Base-by-base conservation (phyloP, 1,140 invertebrate genomes). In the Drosophila albomicans region DNA sequence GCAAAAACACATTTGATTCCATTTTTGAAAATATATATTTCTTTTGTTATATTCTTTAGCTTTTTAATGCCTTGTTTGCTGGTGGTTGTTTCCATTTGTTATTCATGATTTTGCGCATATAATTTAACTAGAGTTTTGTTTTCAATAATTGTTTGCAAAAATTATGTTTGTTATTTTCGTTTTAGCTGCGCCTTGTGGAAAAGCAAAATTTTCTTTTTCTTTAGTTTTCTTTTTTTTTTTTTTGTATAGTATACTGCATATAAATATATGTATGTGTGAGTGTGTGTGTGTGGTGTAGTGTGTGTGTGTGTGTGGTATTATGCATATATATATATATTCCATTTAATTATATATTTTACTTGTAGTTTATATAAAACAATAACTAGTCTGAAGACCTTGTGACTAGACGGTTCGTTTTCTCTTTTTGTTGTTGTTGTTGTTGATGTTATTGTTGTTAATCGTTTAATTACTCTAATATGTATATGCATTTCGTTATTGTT, bases 381-480 rank as follows among this genome's bases (percentile, higher is more conserved):
- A 89, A 89, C 85, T 89, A 89, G 85, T 89, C 85, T 89, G 85
- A 89, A 89, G 85, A 89, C 85, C 85, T 89, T 90, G 85, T 89
- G 85, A 89, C 85, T 89, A 89, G 85, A 89, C 71, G 85, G 86
- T 85, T 89, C 82, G 79, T 82, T 82, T 81, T 82, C 75, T 66
- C 63, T 51, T 75, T 74, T 82, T 59, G 56, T 75, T 75, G 25
- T 75, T 70, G 59, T 73, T 78, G 56, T 65, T 74, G 59, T 75
- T 79, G 25, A 69, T 70, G 59, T 73, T 78, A 48, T 65, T 74
- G 59, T 56, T 80, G 51, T 79, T 64, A 51, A 46, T 57, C 66
- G 38, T 76, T 69, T 75, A 63, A 75, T 30, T 78, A 75, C 30
- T 75, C 70, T 78, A 79, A 78, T 61, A 62, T 73, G 43, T 72